These are phyloP conservation scores for Pocillopora damicornis DNA, from an alignment of 64 coral and sea anemone species.

Conservation along the genomic window DNA sequence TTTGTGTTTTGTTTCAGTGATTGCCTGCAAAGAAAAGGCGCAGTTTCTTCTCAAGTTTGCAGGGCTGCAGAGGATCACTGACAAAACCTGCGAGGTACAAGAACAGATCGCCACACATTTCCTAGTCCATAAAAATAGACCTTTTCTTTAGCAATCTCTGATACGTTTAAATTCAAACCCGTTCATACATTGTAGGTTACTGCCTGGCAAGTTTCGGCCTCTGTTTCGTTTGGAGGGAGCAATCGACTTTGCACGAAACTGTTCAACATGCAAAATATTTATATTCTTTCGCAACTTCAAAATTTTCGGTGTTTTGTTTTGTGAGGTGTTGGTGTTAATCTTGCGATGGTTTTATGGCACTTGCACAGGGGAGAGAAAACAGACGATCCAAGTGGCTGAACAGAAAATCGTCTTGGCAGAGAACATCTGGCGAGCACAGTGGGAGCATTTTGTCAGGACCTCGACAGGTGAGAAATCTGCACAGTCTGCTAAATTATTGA, in stretches of 20 bases:
- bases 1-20: slow-evolving; percentile 46
- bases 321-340: not conserved
- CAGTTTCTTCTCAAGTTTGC: slow-evolving; percentile 95
- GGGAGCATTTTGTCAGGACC: slow-evolving; percentile 18
- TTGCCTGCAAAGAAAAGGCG: slow-evolving; percentile 88
- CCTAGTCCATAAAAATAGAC: too few species aligned
- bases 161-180: too few species aligned
- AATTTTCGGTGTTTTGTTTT: not conserved
- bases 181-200: too few species aligned
- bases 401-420: slow-evolving; percentile 90
- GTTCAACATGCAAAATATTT: too few species aligned
- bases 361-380: slow-evolving; percentile 67
- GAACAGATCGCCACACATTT: too few species aligned
- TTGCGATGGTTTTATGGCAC: not conserved
- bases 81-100: slow-evolving; percentile 62
- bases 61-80: slow-evolving; percentile 87
- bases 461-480: slow-evolving; percentile 35
- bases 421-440: slow-evolving; percentile 53
- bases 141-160: too few species aligned
- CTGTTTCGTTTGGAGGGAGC: too few species aligned
- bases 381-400: slow-evolving; percentile 76
- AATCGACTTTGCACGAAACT: too few species aligned
- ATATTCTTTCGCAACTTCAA: too few species aligned
- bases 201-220: too few species aligned
- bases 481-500: not conserved